These are phyloP conservation scores for Philhelius pedissequus DNA, from an alignment of 2,888 invertebrate species.

Conservation along the genomic window DNA sequence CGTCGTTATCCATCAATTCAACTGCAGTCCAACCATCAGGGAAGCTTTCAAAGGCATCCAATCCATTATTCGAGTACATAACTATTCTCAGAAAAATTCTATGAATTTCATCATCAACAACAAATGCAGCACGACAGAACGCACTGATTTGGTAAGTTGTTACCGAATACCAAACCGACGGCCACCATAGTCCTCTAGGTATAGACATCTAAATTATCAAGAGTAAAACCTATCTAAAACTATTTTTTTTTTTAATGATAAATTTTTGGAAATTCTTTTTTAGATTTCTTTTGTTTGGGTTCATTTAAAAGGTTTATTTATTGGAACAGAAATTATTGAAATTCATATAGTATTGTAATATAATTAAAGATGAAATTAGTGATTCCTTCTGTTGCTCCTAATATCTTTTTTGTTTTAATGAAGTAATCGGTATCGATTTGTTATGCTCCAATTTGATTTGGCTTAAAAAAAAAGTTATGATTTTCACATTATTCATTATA, in stretches of 20 bases:
- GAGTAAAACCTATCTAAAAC: not conserved
- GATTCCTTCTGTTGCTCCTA: slow-evolving; percentile 54
- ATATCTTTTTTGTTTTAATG: slow-evolving; percentile 27
- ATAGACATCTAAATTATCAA: slow-evolving; percentile 5
- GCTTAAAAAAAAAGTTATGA: not conserved
- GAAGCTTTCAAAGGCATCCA: not conserved
- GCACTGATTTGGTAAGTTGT: slow-evolving; percentile 7
- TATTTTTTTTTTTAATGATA: too few species aligned
- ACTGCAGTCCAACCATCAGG: not conserved
- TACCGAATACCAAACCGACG: not conserved
- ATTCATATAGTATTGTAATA: not conserved
- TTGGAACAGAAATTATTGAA: not conserved
- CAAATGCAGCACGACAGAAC: not conserved
- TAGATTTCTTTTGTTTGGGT: not conserved
- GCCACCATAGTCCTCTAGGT: not conserved
- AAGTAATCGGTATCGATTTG: slow-evolving; percentile 67
- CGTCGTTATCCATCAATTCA: not conserved
- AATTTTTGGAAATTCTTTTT: slow-evolving; percentile 12
- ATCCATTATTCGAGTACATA: not conserved
- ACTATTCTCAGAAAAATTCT: not conserved
- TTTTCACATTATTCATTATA: not conserved
- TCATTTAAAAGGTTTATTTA: not conserved
- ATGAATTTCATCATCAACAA: slow-evolving; percentile 1
- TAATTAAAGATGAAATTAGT: not conserved
- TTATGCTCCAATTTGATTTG: slow-evolving; percentile 49